phyloP scores from a whole-genome alignment of 2,888 invertebrate genomes.

The Limnephilus lunatus region DNA sequence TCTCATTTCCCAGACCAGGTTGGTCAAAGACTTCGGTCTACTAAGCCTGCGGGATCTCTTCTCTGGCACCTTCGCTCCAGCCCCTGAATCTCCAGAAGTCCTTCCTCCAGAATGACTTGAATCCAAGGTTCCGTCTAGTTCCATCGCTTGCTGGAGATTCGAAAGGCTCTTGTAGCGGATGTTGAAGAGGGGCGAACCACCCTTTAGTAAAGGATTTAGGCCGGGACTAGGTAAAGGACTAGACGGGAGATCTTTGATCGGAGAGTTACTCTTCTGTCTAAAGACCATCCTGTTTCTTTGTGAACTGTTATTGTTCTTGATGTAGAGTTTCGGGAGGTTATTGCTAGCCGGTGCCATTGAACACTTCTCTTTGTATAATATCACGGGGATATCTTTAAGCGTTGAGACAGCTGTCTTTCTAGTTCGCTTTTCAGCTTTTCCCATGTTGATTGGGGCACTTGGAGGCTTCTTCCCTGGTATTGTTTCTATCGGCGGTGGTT shows the following conservation, averaged over 20 bases:
- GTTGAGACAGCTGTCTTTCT: slow-evolving; percentile 80
- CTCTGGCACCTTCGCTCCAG: slow-evolving; percentile 87
- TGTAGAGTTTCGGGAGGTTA: slow-evolving; percentile 86
- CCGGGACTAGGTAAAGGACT: slow-evolving; percentile 78
- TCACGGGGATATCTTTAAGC: slow-evolving; percentile 77
- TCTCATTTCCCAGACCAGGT: slow-evolving; percentile 89
- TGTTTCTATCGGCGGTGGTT: slow-evolving; percentile 94
- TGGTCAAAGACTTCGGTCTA: slow-evolving; percentile 90
- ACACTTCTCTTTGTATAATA: slow-evolving; percentile 78
- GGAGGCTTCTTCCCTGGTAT: slow-evolving; percentile 89
- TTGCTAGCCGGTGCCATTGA: slow-evolving; percentile 75
- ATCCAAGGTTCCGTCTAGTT: slow-evolving; percentile 89
- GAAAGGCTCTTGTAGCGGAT: slow-evolving; percentile 84
- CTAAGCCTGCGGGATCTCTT: slow-evolving; percentile 89
- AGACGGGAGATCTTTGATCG: slow-evolving; percentile 83
- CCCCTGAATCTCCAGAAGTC: slow-evolving; percentile 90
- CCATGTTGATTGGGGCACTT: slow-evolving; percentile 70
- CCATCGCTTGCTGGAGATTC: slow-evolving; percentile 86
- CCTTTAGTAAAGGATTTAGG: slow-evolving; percentile 78
- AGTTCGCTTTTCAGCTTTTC: slow-evolving; percentile 86
- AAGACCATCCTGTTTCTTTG: slow-evolving; percentile 81
- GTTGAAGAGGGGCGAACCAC: slow-evolving; percentile 87
- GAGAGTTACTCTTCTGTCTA: slow-evolving; percentile 84
- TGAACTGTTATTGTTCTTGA: slow-evolving; percentile 84
- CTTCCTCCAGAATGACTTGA: slow-evolving; percentile 93